A percentile compares a stretch with the other conserved stretches of the same genome.
Conservation (phyloP, 1,140 invertebrate species). For the Globodera ellingtonae region DNA sequence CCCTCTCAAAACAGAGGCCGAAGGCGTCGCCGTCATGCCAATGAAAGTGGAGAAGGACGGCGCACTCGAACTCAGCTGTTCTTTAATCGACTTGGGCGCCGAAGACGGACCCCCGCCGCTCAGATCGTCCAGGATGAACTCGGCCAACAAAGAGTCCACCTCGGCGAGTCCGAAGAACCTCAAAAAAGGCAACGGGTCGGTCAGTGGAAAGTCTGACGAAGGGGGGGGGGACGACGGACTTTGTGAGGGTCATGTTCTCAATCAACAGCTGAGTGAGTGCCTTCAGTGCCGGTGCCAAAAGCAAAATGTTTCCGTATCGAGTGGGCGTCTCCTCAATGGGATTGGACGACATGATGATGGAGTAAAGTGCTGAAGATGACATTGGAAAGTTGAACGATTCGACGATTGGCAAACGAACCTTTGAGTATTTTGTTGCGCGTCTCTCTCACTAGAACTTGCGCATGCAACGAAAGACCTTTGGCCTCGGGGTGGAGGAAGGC, state of each 20-base stretch:
- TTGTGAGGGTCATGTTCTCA: slow-evolving; percentile 65
- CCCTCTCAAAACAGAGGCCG: neutral
- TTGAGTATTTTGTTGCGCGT: slow-evolving; percentile 63
- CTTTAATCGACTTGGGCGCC: slow-evolving; percentile 47
- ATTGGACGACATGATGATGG: slow-evolving; percentile 57
- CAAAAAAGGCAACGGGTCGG: neutral
- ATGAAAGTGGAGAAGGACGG: slow-evolving; percentile 5
- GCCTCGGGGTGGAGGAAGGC: slow-evolving; percentile 65
- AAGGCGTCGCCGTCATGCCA: neutral
- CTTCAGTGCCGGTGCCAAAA: slow-evolving; percentile 62
- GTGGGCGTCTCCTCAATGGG: slow-evolving; percentile 59
- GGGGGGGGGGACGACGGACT: slow-evolving; percentile 13
- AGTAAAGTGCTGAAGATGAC: slow-evolving; percentile 50
- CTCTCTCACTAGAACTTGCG: slow-evolving; percentile 58
- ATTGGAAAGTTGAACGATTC: neutral
- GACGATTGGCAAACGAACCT: slow-evolving; percentile 6
- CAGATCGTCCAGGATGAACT: slow-evolving; percentile 63
- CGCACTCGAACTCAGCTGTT: slow-evolving; percentile 32
- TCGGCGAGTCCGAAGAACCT: slow-evolving; percentile 64
- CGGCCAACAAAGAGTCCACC: slow-evolving; percentile 58
- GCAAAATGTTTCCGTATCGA: slow-evolving; percentile 61
- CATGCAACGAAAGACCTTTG: slow-evolving; percentile 53
- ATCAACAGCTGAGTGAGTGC: slow-evolving; percentile 63
- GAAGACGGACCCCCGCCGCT: slow-evolving; percentile 37
- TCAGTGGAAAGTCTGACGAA: no score